phyloP scores from a whole-genome alignment of 2,888 invertebrate species.

The Smittia aterrima region DNA sequence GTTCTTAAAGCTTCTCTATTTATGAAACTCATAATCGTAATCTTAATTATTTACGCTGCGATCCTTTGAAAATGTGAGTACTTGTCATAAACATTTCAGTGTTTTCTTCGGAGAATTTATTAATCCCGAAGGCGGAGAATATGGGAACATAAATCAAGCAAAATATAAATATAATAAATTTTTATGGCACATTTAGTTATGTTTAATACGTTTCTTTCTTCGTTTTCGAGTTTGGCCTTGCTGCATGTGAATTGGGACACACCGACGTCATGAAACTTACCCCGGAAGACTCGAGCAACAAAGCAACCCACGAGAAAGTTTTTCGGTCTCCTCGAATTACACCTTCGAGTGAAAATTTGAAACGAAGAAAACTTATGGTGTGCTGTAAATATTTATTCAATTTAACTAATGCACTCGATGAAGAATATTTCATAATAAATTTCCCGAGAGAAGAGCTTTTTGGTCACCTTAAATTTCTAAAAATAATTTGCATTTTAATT shows the following conservation, averaged over 20 bases:
- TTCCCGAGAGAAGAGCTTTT: too few relatives aligned
- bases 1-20: neutral
- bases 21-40: neutral
- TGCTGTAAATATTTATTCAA: too few relatives aligned
- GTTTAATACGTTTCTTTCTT: slow-evolving; percentile 7
- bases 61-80: too few relatives aligned
- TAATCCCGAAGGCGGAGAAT: neutral
- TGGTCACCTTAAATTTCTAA: too few relatives aligned
- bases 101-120: slow-evolving; percentile 19
- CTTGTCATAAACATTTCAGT: slow-evolving; percentile 24
- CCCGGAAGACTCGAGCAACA: too few relatives aligned
- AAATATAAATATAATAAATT: slow-evolving; percentile 29
- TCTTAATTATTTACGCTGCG: neutral
- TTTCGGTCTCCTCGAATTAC: too few relatives aligned
- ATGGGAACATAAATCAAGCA: slow-evolving; percentile 7
- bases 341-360: too few relatives aligned
- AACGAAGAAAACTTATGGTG: too few relatives aligned
- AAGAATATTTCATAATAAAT: too few relatives aligned
- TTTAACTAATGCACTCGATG: too few relatives aligned
- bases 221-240: neutral
- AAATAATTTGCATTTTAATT: too few relatives aligned
- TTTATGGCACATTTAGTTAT: slow-evolving; percentile 21
- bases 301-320: too few relatives aligned
- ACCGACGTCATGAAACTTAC: neutral
- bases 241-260: neutral